Conservation (phyloP, 2,797 vertebrate species). For the Heteromormyrus szaboi region DNA sequence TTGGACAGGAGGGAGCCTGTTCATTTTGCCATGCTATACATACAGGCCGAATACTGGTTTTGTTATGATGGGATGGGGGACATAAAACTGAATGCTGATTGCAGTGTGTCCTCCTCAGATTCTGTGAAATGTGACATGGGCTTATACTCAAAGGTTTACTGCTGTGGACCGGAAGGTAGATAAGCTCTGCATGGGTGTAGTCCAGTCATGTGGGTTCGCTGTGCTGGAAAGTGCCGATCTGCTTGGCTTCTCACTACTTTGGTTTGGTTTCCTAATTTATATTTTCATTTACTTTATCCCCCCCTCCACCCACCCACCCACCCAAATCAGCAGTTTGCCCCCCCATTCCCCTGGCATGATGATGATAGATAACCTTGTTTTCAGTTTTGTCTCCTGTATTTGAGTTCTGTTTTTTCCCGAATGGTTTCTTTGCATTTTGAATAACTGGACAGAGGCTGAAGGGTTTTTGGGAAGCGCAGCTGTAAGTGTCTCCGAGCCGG, state of each 20-base stretch:
- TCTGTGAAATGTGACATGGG: conserved; percentile 79
- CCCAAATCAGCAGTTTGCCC: conserved; percentile 65
- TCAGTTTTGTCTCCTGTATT: conserved; percentile 28
- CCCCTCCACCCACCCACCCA: conserved; percentile 43
- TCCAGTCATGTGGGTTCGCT: conserved; percentile 73
- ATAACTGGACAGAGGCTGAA: conserved; percentile 41
- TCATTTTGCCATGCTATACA: neutral
- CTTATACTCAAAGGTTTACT: conserved; percentile 99
- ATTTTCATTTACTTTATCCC: conserved; percentile 47
- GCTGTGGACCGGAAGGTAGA: conserved; percentile 73
- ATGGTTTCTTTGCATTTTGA: conserved; percentile 50
- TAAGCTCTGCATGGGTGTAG: conserved; percentile 76
- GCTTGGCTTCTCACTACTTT: conserved; percentile 78
- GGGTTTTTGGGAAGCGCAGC: conserved; percentile 4
- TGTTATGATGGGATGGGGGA: neutral
- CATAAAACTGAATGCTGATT: conserved; percentile 51
- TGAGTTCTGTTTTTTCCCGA: conserved; percentile 18
- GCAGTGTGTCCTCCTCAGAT: conserved; percentile 65
- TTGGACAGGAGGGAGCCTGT: neutral
- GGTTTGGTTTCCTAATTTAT: neutral
- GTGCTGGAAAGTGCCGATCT: conserved; percentile 82
- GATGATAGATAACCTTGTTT: conserved; percentile 50
- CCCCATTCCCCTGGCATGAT: conserved; percentile 51
- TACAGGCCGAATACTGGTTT: neutral
- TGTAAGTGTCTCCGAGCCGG: neutral